Conservation (phyloP, 2,797 vertebrate species). For the Vespertilio murinus region DNA sequence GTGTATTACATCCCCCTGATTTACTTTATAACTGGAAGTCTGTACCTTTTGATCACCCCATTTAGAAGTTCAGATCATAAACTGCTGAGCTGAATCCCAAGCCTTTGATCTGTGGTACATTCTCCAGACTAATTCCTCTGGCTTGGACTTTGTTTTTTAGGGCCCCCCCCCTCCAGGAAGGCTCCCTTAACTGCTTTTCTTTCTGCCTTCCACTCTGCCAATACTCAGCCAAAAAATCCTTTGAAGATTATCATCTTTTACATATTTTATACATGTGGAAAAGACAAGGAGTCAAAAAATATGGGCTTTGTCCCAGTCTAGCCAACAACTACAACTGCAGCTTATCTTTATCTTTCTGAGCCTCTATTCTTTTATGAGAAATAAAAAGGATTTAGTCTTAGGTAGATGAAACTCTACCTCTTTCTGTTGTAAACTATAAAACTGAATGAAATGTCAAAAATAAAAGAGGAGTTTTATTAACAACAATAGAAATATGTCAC, state of each 20-base stretch:
- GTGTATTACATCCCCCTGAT: neutral
- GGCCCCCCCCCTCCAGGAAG: neutral
- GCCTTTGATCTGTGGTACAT: neutral
- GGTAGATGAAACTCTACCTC: neutral
- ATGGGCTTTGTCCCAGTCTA: neutral
- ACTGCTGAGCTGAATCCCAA: neutral
- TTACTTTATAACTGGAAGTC: neutral
- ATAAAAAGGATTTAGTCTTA: neutral
- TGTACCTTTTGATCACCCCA: neutral
- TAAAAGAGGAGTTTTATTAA: neutral
- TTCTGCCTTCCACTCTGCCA: neutral
- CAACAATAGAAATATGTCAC: neutral
- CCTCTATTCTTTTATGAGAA: neutral
- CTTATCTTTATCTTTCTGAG: neutral
- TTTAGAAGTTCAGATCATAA: neutral
- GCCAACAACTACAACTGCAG: neutral
- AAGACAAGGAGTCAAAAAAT: constrained; percentile 12
- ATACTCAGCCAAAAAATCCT: neutral
- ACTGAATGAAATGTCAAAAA: neutral
- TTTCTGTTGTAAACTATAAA: constrained; percentile 20
- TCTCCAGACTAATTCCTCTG: neutral
- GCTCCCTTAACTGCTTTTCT: neutral
- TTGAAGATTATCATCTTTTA: neutral
- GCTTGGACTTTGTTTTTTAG: neutral
- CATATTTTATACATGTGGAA: neutral